Base-by-base conservation (phyloP, 2,888 invertebrate genomes). In the Leptinotarsa juncta region DNA sequence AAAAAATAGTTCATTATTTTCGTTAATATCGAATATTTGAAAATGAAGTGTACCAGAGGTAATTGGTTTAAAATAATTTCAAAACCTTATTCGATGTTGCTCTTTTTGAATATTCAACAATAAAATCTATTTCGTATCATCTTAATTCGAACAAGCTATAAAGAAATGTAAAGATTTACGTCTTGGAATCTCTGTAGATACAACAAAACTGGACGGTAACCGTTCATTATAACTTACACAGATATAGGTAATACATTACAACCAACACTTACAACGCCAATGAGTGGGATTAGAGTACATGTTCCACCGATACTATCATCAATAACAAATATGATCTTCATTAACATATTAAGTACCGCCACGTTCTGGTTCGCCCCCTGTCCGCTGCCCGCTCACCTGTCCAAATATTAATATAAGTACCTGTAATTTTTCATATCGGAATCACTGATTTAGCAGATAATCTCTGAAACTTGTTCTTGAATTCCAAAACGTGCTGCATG, bases 281-380 rank as follows among this genome's bases (percentile, higher is more conserved):
- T 81, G 85, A 85, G 86, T 86, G 84, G 86, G 85, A 85, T 85
- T 84, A 84, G 82, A 83, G 85, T 85, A 83, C 86, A 84, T 86
- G 86, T 86, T 85, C 82, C 81, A 77, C 83, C 82, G 84, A 85
- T 85, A 82, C 85, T 81, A 85, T 85, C 86, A 86, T 86, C 86
- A 86, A 86, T 86, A 86, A 82, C 84, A 83, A 85, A 84, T 84
- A 84, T 83, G 81, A 83, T 82, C 80, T 80, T 81, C 81, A 82
- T 82, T 83, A 79, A 75, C 80, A 82, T 82, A 79, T 81, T 79
- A 79, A 81, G 79, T 77, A 76, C 75, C 73, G 79, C 74, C 75
- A 76, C 78, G 78, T 79, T 79, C 76, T 48, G 66, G 49, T 49
- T 51, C 67, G 65, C 69, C 72, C 72, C 66, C 67, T 70, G 71